Conservation (phyloP, 2,113 vertebrate species). For the Pterocles gutturalis region DNA sequence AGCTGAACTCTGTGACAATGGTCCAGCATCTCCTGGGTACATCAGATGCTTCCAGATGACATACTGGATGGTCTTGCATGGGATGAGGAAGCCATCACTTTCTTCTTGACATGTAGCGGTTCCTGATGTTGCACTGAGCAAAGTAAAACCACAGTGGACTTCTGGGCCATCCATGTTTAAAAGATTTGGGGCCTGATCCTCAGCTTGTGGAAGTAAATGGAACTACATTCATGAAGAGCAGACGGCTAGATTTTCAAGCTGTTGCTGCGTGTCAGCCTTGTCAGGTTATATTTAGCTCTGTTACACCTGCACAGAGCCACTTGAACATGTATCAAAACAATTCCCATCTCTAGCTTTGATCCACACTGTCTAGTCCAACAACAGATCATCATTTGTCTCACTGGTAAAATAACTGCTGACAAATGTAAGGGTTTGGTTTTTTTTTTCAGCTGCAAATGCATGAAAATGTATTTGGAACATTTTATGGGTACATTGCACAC, state of each 20-base stretch:
- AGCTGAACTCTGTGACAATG: background rate
- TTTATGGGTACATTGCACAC: slow-evolving; percentile 44
- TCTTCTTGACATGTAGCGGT: background rate
- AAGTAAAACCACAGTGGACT: background rate
- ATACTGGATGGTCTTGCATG: background rate
- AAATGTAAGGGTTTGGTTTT: background rate
- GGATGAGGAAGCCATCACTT: background rate
- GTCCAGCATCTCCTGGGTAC: background rate
- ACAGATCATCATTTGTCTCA: slow-evolving; percentile 31
- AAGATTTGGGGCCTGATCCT: background rate
- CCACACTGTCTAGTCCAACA: slow-evolving; percentile 7
- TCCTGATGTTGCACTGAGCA: background rate
- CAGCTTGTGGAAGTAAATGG: background rate
- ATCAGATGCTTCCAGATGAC: background rate
- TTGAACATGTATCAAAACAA: slow-evolving; percentile 32
- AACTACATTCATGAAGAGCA: background rate
- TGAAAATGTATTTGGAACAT: slow-evolving; percentile 27
- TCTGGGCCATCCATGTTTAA: background rate
- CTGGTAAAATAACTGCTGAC: slow-evolving; percentile 44
- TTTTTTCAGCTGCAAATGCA: slow-evolving; percentile 30
- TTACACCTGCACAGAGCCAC: slow-evolving; percentile 28
- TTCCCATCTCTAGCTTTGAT: slow-evolving; percentile 3
- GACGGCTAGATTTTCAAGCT: background rate
- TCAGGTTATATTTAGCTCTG: slow-evolving; percentile 23
- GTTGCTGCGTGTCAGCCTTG: background rate